Evolutionary conservation across 2,888 invertebrate genomes (phyloP).

Genomic region (Laspeyria flexula): DNA sequence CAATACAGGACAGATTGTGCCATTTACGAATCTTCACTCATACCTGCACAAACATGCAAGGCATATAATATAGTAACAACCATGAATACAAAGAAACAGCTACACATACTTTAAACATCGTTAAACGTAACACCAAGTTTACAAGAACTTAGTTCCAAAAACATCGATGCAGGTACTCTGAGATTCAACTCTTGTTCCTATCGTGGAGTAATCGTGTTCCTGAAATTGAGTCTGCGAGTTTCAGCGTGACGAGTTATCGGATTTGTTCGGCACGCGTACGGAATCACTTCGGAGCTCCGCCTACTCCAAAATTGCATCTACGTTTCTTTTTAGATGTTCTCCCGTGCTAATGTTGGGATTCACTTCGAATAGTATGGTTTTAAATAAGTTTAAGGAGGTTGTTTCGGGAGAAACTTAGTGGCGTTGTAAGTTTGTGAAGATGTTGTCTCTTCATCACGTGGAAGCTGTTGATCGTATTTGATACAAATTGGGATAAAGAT

Average conservation of each 20-base stretch:
- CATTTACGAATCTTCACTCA: no score
- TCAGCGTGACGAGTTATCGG: constrained; percentile 78
- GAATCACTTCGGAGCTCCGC: constrained; percentile 58
- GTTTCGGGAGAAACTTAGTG: no score
- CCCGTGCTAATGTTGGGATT: constrained; percentile 11
- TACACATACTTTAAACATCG: no score
- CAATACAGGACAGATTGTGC: no score
- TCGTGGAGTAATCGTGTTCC: constrained; percentile 75
- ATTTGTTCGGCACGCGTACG: constrained; percentile 77
- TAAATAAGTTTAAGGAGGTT: constrained; percentile 8
- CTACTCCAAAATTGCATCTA: constrained; percentile 49
- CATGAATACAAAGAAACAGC: no score
- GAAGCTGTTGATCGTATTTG: no score
- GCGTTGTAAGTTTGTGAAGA: no score
- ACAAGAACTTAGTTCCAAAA: constrained; percentile 14
- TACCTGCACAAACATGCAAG: no score
- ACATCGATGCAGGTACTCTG: constrained; percentile 43
- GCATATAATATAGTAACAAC: no score
- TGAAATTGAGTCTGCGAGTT: constrained; percentile 78
- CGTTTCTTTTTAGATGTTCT: constrained; percentile 13
- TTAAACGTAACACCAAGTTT: constrained; percentile 3
- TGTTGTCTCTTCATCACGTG: no score
- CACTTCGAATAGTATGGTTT: constrained; percentile 5
- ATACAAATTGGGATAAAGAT: no score
- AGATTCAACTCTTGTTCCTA: constrained; percentile 58